phyloP scores from a whole-genome alignment of 1,140 invertebrate genomes.

The Drosophila bifasciata region DNA sequence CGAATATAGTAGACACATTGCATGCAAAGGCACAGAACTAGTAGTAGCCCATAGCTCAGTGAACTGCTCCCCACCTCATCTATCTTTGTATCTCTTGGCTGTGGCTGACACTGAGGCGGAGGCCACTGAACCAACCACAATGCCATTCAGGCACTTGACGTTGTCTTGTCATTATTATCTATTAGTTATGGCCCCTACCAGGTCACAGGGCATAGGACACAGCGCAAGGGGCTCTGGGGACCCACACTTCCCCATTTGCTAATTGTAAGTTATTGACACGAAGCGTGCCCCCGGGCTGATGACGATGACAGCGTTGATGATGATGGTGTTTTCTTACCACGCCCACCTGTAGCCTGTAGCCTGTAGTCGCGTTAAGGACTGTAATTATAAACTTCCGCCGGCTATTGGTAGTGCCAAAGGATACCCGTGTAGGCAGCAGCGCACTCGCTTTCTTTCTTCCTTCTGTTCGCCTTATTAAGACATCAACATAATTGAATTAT shows the following conservation, averaged over 20 bases:
- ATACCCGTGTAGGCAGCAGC: neutral
- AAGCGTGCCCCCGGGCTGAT: conserved; percentile 46
- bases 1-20: conserved; percentile 21
- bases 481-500: conserved; percentile 63
- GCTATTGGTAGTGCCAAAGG: conserved; percentile 19
- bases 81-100: neutral
- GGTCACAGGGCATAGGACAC: neutral
- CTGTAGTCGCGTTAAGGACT: neutral
- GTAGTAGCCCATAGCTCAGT: conserved; percentile 15
- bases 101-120: neutral
- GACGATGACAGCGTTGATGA: conserved; percentile 22
- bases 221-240: too few species aligned
- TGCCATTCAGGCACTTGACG: conserved; percentile 37
- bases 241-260: conserved; percentile 16
- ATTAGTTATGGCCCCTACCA: conserved; percentile 50
- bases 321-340: neutral
- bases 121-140: conserved; percentile 38
- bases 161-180: conserved; percentile 64
- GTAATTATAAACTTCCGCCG: conserved; percentile 58
- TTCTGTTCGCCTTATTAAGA: conserved; percentile 18
- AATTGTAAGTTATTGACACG: conserved; percentile 73
- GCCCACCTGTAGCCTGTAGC: conserved; percentile 42
- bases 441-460: neutral
- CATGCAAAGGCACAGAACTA: conserved; percentile 3
- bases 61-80: conserved; percentile 50